These are phyloP conservation scores for Anoplophora glabripennis DNA, from an alignment of 1,140 invertebrate genomes.

Conservation along the genomic window DNA sequence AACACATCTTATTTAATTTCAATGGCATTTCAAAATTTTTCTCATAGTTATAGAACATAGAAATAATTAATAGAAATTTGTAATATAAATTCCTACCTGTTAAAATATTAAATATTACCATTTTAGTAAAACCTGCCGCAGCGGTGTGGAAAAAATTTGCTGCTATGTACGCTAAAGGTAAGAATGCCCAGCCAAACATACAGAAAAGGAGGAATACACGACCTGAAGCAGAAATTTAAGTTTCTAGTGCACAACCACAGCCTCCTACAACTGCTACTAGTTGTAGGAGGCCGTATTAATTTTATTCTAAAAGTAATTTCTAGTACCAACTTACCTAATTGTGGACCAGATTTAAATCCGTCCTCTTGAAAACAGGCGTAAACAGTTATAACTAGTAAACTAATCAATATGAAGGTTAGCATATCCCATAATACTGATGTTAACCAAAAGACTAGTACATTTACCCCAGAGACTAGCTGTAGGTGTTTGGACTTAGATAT, in stretches of 20 bases:
- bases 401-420: slow-evolving; percentile 60
- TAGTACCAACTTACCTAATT: slow-evolving; percentile 49
- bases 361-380: slow-evolving; percentile 59
- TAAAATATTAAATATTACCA: slow-evolving; percentile 67
- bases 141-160: slow-evolving; percentile 62
- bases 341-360: slow-evolving; percentile 51
- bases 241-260: too few species aligned
- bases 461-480: slow-evolving; percentile 73
- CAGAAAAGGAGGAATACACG: slow-evolving; percentile 40
- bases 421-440: slow-evolving; percentile 72
- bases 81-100: slow-evolving; percentile 52
- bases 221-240: slow-evolving; percentile 36
- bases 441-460: slow-evolving; percentile 68
- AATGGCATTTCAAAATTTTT: too few species aligned
- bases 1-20: too few species aligned
- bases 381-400: slow-evolving; percentile 53
- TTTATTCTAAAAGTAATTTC: too few species aligned
- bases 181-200: slow-evolving; percentile 50
- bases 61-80: too few species aligned
- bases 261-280: too few species aligned
- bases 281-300: too few species aligned
- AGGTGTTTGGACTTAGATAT: slow-evolving; percentile 61
- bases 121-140: slow-evolving; percentile 68
- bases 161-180: slow-evolving; percentile 60
- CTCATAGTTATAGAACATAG: too few species aligned